Conservation (phyloP, 2,113 vertebrate species). For the Egretta garzetta region DNA sequence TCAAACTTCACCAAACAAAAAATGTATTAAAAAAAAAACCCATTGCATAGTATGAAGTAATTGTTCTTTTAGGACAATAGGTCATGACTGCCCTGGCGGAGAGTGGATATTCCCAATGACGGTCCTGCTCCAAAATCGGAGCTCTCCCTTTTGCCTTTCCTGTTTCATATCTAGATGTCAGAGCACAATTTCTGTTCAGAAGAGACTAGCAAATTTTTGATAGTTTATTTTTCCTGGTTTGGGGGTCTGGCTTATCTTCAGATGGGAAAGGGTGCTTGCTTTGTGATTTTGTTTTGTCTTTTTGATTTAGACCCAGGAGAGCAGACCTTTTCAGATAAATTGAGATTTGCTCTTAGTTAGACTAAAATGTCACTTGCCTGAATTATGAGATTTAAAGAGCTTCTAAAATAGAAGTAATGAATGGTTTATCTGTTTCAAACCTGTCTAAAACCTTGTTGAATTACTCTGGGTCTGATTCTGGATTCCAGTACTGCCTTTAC, state of each 20-base stretch:
- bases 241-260: neutral
- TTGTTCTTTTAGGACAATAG: neutral
- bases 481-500: neutral
- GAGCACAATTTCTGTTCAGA: neutral
- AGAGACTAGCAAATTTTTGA: neutral
- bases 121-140: neutral
- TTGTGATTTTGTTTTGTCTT: neutral
- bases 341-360: neutral
- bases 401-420: neutral
- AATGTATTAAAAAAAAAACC: neutral
- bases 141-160: neutral
- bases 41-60: neutral
- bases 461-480: neutral
- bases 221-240: neutral
- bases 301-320: neutral
- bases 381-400: neutral
- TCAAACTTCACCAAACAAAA: neutral
- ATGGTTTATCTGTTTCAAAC: neutral
- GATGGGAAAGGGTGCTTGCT: neutral
- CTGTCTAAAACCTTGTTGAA: neutral
- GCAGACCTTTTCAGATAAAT: neutral
- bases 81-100: no score
- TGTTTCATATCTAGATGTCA: neutral
- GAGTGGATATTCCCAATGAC: neutral
- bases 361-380: neutral